Evolutionary conservation across 1,140 invertebrate genomes (phyloP).

Genomic region (Lucilia sericata): DNA sequence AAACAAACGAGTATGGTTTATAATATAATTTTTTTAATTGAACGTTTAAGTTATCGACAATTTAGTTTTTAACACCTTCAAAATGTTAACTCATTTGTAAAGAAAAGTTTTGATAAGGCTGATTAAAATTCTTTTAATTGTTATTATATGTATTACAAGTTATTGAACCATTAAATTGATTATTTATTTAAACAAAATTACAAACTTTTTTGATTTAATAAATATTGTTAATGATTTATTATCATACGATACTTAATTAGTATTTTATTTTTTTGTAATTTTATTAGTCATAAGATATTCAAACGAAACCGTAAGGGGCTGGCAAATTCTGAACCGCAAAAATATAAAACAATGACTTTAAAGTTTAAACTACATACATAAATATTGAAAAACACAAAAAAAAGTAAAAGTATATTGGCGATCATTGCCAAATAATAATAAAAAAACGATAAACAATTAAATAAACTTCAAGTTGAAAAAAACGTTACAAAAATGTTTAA

Average conservation of each 20-base stretch:
- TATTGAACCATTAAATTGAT: too few species aligned
- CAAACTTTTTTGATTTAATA: neutral
- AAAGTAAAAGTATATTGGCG: conserved; percentile 11
- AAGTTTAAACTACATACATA: neutral
- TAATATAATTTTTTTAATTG: too few species aligned
- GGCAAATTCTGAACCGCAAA: neutral
- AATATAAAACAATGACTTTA: neutral
- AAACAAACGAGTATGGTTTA: too few species aligned
- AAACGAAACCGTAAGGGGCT: neutral
- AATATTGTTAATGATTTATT: neutral
- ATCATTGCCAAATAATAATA: neutral
- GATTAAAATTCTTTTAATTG: too few species aligned
- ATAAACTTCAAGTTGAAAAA: neutral
- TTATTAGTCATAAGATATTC: neutral
- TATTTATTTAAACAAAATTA: neutral
- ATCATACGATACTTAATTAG: neutral
- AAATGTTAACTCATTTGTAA: too few species aligned
- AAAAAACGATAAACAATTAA: neutral
- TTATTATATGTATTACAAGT: too few species aligned
- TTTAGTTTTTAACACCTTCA: too few species aligned
- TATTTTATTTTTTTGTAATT: neutral
- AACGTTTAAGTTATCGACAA: too few species aligned
- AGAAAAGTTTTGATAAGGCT: too few species aligned
- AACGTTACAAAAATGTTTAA: neutral
- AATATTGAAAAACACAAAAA: neutral